These are phyloP conservation scores for Lepidurus apus DNA, from an alignment of 1,140 invertebrate species.

Conservation along the genomic window DNA sequence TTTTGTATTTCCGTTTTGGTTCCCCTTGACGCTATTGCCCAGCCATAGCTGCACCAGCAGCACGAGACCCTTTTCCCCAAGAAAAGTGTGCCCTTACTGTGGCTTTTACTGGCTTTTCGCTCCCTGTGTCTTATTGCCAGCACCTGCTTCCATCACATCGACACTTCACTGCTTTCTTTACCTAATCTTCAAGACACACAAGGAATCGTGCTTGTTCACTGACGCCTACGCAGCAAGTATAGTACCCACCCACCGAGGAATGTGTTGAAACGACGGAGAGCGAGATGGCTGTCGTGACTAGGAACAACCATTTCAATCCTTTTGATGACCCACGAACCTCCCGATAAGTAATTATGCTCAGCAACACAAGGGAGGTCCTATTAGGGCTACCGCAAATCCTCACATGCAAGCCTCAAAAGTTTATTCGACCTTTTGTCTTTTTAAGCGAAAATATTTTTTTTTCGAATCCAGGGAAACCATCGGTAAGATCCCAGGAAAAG, in stretches of 20 bases:
- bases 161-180: background rate
- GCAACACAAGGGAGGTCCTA: slow-evolving; percentile 14
- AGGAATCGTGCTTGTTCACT: background rate
- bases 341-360: slow-evolving; percentile 2
- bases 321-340: background rate
- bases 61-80: background rate
- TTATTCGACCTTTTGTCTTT: background rate
- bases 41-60: background rate
- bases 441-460: background rate
- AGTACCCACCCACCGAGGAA: background rate
- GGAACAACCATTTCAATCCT: background rate
- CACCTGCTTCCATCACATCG: background rate
- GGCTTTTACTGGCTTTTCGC: background rate
- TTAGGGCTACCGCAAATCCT: background rate
- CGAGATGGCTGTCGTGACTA: background rate
- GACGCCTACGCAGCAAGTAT: background rate
- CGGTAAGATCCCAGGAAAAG: background rate
- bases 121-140: background rate
- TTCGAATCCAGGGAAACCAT: too few relatives aligned
- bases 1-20: slow-evolving; percentile 11
- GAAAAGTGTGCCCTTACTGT: background rate
- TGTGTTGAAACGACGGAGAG: background rate
- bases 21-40: background rate
- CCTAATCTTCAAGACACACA: background rate
- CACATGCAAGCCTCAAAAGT: background rate